Evolutionary conservation across 2,113 vertebrate species (phyloP).

Genomic region (Ciconia maguari): DNA sequence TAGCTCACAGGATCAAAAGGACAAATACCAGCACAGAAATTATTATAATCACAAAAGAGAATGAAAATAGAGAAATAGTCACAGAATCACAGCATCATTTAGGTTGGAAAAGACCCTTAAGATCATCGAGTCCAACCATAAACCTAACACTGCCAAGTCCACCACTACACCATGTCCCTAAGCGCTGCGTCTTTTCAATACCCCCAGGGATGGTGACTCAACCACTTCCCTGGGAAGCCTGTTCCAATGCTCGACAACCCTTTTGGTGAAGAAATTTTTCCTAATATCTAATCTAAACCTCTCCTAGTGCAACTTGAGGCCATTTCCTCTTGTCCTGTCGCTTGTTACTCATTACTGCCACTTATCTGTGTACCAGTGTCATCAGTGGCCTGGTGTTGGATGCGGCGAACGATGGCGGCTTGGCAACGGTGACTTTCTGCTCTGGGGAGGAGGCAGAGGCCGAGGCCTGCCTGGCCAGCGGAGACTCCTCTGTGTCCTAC

Average conservation of each 20-base stretch:
- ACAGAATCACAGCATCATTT: neutral
- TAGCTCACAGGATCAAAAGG: neutral
- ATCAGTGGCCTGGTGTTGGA: neutral
- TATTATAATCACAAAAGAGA: neutral
- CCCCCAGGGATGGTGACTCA: no score
- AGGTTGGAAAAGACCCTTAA: neutral
- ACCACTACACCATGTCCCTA: neutral
- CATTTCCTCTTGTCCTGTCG: rapidly evolving
- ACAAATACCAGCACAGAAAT: neutral
- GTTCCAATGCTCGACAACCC: neutral
- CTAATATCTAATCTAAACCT: no score
- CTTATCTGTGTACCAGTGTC: rapidly evolving
- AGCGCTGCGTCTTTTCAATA: no score
- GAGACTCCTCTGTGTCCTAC: no score
- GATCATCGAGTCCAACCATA: no score
- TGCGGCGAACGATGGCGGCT: no score
- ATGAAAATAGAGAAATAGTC: neutral
- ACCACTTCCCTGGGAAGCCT: no score
- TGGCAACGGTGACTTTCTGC: neutral
- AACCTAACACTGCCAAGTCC: neutral
- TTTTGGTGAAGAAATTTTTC: neutral
- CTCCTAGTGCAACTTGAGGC: neutral
- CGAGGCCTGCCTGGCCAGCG: neutral
- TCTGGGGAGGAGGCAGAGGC: neutral
- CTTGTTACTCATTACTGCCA: no score